Evolutionary conservation across 92 coral and sea anemone species (phyloP).

Genomic region (Phenganax stokvisi): DNA sequence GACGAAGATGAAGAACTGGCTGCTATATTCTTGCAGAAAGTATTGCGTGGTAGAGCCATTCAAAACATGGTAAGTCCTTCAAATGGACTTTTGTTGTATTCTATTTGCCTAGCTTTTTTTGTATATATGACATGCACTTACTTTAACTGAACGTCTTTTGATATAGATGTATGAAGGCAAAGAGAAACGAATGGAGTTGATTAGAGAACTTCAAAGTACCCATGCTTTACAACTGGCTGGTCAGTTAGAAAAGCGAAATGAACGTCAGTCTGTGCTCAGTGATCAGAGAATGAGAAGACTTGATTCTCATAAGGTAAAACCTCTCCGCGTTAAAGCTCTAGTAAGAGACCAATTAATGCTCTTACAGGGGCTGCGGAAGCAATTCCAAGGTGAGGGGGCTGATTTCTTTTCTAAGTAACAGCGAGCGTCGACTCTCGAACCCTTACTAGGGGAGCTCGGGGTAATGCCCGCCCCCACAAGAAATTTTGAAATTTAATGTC

Average conservation of each 20-base stretch:
- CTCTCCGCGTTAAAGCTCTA: not conserved
- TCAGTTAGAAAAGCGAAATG: conserved; percentile 76
- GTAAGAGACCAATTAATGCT: too few relatives aligned
- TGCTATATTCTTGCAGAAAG: conserved; percentile 82
- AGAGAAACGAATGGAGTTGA: conserved; percentile 87
- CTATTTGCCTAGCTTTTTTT: not conserved
- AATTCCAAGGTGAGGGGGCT: too few relatives aligned
- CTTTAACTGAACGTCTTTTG: not conserved
- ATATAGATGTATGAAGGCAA: conserved; percentile 97
- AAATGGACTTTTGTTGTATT: not conserved
- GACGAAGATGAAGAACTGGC: conserved; percentile 96
- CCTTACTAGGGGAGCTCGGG: too few relatives aligned
- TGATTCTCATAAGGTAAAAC: conserved; percentile 78
- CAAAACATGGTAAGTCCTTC: conserved; percentile 78
- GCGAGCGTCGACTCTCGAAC: too few relatives aligned
- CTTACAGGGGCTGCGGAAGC: too few relatives aligned
- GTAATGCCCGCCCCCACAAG: too few relatives aligned
- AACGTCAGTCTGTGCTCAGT: conserved; percentile 80
- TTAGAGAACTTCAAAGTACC: conserved; percentile 92
- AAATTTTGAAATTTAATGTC: too few relatives aligned
- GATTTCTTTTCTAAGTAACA: too few relatives aligned
- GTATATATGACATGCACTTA: not conserved
- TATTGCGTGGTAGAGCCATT: conserved; percentile 91
- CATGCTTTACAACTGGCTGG: conserved; percentile 96
- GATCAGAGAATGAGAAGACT: conserved; percentile 87